phyloP scores from a whole-genome alignment of 2,888 invertebrate species.

The Arrhopalites spinosus region DNA sequence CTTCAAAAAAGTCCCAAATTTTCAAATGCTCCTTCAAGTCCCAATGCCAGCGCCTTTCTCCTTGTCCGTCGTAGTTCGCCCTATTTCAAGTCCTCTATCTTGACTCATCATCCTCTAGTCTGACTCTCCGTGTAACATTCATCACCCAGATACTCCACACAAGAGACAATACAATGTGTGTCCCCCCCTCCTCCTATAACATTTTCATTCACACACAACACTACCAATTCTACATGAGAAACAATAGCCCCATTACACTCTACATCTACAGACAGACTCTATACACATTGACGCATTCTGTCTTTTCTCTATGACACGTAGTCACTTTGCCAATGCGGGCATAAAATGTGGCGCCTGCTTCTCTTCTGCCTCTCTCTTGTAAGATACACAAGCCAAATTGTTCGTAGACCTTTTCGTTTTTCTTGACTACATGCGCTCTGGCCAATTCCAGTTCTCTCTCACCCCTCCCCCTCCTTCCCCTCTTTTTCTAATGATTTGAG shows the following conservation, averaged over 20 bases:
- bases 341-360: constrained; percentile 34
- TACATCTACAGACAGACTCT: not conserved
- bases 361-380: not conserved
- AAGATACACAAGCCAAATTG: not conserved
- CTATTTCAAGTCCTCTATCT: constrained; percentile 53
- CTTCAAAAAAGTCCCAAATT: constrained; percentile 20
- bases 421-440: not conserved
- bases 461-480: not conserved
- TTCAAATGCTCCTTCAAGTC: constrained; percentile 33
- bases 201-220: not conserved
- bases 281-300: too few relatives aligned
- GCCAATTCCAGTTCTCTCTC: not conserved
- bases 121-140: constrained; percentile 41
- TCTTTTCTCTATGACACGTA: not conserved
- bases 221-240: not conserved
- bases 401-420: not conserved
- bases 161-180: not conserved
- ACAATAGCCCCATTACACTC: not conserved
- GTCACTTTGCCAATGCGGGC: constrained; percentile 23
- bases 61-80: constrained; percentile 45
- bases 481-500: constrained; percentile 21
- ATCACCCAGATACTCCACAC: constrained; percentile 38
- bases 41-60: constrained; percentile 29
- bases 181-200: not conserved
- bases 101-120: constrained; percentile 46